Conservation (phyloP, 1,140 invertebrate species). For the Diorhabda sublineata region DNA sequence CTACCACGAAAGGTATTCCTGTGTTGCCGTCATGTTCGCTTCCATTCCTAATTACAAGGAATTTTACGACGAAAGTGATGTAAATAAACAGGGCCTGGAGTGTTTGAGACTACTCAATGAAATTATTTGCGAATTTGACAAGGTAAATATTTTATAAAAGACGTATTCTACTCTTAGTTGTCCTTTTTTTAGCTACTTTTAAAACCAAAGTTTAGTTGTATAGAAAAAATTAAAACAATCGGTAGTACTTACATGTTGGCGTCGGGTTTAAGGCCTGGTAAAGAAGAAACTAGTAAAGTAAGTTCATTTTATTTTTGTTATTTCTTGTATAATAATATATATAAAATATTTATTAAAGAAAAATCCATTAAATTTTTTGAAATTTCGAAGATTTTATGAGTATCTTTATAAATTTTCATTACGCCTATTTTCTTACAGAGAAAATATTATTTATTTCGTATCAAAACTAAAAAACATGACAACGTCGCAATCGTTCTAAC, state of each 20-base stretch:
- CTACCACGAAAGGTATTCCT: slow-evolving; percentile 91
- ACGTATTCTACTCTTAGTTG: not conserved
- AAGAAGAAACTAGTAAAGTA: slow-evolving; percentile 68
- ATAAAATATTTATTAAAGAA: no score
- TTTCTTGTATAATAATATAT: no score
- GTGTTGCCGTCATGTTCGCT: slow-evolving; percentile 96
- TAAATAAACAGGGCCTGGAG: slow-evolving; percentile 94
- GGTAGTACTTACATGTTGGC: slow-evolving; percentile 98
- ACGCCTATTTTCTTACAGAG: no score
- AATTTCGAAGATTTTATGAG: no score
- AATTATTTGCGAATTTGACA: slow-evolving; percentile 98
- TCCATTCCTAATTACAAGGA: slow-evolving; percentile 98
- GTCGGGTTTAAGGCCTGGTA: slow-evolving; percentile 84
- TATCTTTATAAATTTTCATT: no score
- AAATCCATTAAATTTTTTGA: no score
- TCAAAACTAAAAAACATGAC: no score
- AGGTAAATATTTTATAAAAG: slow-evolving; percentile 55
- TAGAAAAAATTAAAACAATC: slow-evolving; percentile 99
- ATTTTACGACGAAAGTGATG: slow-evolving; percentile 96
- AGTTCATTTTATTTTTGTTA: slow-evolving; percentile 30
- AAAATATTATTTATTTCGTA: no score
- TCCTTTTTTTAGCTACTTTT: slow-evolving; percentile 63
- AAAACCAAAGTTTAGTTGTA: slow-evolving; percentile 90
- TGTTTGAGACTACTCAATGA: slow-evolving; percentile 93
- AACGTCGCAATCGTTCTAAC: no score